Base-by-base conservation (phyloP, 1,140 invertebrate species). In the Conus ventricosus region DNA sequence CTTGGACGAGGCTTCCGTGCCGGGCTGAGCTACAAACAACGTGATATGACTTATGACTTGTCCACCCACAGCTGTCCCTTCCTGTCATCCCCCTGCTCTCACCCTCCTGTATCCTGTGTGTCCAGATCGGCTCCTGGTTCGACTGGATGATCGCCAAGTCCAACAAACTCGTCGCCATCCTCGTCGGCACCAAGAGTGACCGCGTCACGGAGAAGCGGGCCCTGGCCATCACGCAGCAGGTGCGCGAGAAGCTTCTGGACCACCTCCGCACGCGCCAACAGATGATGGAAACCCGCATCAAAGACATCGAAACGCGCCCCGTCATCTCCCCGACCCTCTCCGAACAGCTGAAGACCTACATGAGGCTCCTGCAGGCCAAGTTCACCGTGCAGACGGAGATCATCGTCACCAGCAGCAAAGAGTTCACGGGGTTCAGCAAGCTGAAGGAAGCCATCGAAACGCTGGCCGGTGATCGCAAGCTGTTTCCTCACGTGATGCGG, bases 121-220 rank as follows among this genome's bases (percentile, higher is more conserved):
- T 54, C 0, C 13, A 87, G 85, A 71, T 95, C 20, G 93, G 93
- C 4, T 92, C 89, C 0, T 95, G 94, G 94, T 92, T 95, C 76
- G 93, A 95, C 83, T 94, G 93, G 93, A 93, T 95, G 92, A 92
- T 95, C 25, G 91, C 93, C 6, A 93, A 93, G 88, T 93, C 91
- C 51, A 95, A 95, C 88, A 93, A 92, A 80, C 83, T 94, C 15
- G 91, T 92, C 8, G 91, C 93, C 4, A 55, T 95, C 4, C 87
- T 94, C 15, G 93, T 95, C 13, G 94, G 92, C 67, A 95, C 94
- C 4, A 92, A 95, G 57, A 88, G 91, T 53, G 94, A 95, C 87
- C 88, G 83, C 51, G 81, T 94, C 25, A 89, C 88, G 27, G n/a
- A 57, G 17, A 84, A 71, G 20, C 67, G 87, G 55, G 15, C 91